Percentiles rank a stretch among this genome's conserved stretches.
Conservation (phyloP, 2,888 invertebrate species). For the Pterostichus niger region DNA sequence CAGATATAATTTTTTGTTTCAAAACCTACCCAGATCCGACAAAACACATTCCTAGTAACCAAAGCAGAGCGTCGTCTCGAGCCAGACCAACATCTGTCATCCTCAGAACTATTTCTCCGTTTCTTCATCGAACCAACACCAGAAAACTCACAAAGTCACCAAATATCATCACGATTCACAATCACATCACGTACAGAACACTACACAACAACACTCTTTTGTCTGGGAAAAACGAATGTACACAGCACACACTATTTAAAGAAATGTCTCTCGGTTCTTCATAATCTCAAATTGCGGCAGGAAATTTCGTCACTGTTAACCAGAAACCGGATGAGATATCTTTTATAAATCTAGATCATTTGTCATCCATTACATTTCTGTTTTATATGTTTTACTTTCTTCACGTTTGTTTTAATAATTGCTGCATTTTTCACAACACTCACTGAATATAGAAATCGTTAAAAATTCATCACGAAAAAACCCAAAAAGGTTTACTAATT, state of each 20-base stretch:
- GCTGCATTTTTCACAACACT: too few species aligned
- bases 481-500: too few species aligned
- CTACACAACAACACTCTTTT: constrained; percentile 1
- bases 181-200: constrained; percentile 22
- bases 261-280: background rate
- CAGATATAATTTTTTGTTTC: too few species aligned
- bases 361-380: constrained; percentile 2
- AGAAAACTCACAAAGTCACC: too few species aligned
- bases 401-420: too few species aligned
- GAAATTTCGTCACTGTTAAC: constrained; percentile 10
- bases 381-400: too few species aligned
- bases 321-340: constrained; percentile 13
- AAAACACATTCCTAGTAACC: constrained; percentile 72
- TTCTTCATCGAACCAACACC: constrained; percentile 51
- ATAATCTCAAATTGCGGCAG: constrained; percentile 43
- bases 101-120: constrained; percentile 37
- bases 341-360: too few species aligned
- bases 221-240: background rate
- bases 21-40: constrained; percentile 74
- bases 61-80: background rate
- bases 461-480: too few species aligned
- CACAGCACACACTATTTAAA: background rate
- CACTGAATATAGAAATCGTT: too few species aligned
- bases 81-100: constrained; percentile 56
- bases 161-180: background rate